These are phyloP conservation scores for Centroberyx gerrardi DNA, from an alignment of 2,797 vertebrate genomes.

Conservation along the genomic window DNA sequence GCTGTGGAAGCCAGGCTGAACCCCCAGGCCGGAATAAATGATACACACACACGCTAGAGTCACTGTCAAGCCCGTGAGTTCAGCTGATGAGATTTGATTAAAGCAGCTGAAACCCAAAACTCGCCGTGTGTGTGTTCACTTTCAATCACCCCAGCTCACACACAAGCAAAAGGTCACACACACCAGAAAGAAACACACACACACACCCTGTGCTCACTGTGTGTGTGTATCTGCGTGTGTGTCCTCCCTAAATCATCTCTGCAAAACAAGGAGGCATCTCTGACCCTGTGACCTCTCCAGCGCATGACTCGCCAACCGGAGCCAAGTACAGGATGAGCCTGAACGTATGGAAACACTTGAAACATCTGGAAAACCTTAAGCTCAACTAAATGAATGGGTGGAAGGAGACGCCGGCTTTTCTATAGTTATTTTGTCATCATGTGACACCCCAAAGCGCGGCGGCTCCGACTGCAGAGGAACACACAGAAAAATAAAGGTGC, in stretches of 20 bases:
- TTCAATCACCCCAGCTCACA: constrained; percentile 41
- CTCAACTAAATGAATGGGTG: constrained; percentile 64
- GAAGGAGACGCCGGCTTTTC: constrained; percentile 42
- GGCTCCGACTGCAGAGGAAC: constrained; percentile 19
- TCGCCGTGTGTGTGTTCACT: constrained; percentile 59
- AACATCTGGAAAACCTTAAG: constrained; percentile 79
- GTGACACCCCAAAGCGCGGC: constrained; percentile 44
- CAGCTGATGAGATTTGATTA: constrained; percentile 66
- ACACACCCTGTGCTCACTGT: not conserved
- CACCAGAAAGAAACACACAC: not conserved
- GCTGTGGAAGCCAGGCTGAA: constrained; percentile 22
- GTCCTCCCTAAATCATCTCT: constrained; percentile 45
- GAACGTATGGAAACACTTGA: constrained; percentile 35
- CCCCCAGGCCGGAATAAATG: constrained; percentile 41
- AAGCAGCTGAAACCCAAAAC: constrained; percentile 65
- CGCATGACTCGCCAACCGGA: constrained; percentile 39
- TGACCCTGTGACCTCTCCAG: constrained; percentile 62
- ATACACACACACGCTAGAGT: constrained; percentile 23
- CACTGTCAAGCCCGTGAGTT: constrained; percentile 38
- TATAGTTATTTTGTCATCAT: constrained; percentile 53
- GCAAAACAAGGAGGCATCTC: constrained; percentile 48
- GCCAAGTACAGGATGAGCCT: constrained; percentile 47
- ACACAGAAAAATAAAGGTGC: too few species aligned
- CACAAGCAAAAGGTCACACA: constrained; percentile 22
- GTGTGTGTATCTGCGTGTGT: constrained; percentile 14